Conservation (phyloP, 2,888 invertebrate species). For the Lydus trimaculatus region DNA sequence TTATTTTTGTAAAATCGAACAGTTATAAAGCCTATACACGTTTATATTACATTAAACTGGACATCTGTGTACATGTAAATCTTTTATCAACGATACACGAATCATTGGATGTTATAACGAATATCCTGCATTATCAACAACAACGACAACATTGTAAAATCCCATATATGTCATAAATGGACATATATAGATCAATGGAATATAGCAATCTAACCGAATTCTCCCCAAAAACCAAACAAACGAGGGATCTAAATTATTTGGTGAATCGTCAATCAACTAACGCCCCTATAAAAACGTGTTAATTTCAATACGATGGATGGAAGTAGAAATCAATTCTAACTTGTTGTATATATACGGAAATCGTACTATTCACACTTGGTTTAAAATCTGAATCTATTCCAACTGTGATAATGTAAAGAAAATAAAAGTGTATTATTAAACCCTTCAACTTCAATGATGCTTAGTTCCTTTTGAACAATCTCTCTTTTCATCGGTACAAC, state of each 20-base stretch:
- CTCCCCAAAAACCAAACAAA: no score
- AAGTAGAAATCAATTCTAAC: not conserved
- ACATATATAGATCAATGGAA: not conserved
- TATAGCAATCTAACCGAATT: no score
- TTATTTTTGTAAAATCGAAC: constrained; percentile 2
- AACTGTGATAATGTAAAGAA: not conserved
- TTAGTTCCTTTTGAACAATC: not conserved
- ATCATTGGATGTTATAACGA: not conserved
- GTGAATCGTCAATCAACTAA: not conserved
- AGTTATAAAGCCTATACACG: not conserved
- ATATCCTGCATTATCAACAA: not conserved
- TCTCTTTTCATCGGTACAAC: not conserved
- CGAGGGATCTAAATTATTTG: not conserved
- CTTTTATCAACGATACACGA: constrained; percentile 1
- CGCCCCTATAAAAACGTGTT: not conserved
- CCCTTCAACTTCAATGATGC: not conserved
- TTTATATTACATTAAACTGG: not conserved
- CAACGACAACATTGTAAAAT: not conserved
- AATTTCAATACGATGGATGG: no score
- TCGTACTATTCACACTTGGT: not conserved
- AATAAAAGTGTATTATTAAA: no score
- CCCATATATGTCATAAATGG: not conserved
- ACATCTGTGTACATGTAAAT: constrained; percentile 1
- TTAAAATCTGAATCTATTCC: not conserved
- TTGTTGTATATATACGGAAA: not conserved